Evolutionary conservation across 2,797 vertebrate species (phyloP).

Genomic region (Amniataba percoides): DNA sequence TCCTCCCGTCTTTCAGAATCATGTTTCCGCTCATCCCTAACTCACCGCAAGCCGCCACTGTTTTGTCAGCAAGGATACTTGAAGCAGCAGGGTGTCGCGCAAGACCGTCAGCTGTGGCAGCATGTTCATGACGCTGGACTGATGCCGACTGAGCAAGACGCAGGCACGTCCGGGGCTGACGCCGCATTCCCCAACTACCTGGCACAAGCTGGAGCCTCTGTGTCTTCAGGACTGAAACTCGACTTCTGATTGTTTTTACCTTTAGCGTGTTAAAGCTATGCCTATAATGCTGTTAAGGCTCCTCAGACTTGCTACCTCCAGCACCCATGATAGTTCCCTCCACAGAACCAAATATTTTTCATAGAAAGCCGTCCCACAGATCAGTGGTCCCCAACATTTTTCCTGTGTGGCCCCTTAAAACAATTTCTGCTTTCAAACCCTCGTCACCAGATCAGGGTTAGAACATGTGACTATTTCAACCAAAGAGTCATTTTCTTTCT

Average conservation of each 20-base stretch:
- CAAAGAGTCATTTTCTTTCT: constrained; percentile 44
- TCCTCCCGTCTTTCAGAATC: constrained; percentile 84
- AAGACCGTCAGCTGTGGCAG: constrained; percentile 71
- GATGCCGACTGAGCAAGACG: constrained; percentile 41
- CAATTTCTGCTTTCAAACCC: neutral
- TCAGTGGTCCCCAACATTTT: neutral
- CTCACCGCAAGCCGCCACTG: constrained; percentile 88
- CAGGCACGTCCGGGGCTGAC: constrained; percentile 17
- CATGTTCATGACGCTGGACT: constrained; percentile 70
- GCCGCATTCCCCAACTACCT: constrained; percentile 62
- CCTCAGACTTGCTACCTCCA: constrained; percentile 66
- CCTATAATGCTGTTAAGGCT: constrained; percentile 20
- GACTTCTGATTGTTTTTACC: constrained; percentile 77
- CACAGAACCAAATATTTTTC: constrained; percentile 41
- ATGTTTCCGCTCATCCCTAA: constrained; percentile 92
- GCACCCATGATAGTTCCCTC: neutral
- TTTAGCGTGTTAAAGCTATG: constrained; percentile 5
- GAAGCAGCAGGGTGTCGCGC: constrained; percentile 85
- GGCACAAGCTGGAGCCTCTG: constrained; percentile 67
- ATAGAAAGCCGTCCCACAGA: constrained; percentile 11
- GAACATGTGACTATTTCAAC: constrained; percentile 19
- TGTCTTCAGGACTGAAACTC: constrained; percentile 86
- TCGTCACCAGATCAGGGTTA: neutral
- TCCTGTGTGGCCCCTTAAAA: neutral
- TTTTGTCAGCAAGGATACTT: constrained; percentile 93